Conservation (phyloP, 2,797 vertebrate genomes). For the Epinephelus awoara region DNA sequence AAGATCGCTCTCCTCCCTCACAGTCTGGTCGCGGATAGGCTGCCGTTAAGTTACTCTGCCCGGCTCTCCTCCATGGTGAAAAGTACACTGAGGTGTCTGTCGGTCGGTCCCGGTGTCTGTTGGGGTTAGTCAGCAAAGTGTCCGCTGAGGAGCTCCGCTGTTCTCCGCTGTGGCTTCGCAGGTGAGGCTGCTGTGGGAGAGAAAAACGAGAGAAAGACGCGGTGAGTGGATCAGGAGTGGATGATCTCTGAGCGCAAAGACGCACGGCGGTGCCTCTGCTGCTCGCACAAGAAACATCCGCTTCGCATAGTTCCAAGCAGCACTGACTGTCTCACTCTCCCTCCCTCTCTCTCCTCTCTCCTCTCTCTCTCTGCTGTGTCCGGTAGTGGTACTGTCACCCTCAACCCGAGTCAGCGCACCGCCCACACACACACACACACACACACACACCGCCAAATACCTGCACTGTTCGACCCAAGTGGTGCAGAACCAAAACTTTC, state of each 20-base stretch:
- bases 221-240: constrained; percentile 28
- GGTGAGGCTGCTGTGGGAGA: constrained; percentile 65
- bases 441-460: constrained; percentile 26
- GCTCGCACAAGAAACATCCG: constrained; percentile 58
- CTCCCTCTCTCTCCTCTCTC: constrained; percentile 42
- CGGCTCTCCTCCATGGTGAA: constrained; percentile 63
- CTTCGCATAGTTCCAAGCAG: constrained; percentile 37
- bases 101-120: constrained; percentile 21
- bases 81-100: constrained; percentile 38
- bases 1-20: constrained; percentile 39
- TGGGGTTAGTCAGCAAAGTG: constrained; percentile 53
- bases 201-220: constrained; percentile 33
- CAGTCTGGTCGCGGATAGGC: constrained; percentile 28
- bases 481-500: constrained; percentile 59
- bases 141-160: constrained; percentile 53
- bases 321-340: constrained; percentile 33
- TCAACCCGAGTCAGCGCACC: constrained; percentile 47
- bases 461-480: constrained; percentile 42
- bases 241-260: constrained; percentile 71
- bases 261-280: constrained; percentile 54
- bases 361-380: constrained; percentile 39
- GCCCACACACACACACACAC: constrained; percentile 35
- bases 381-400: constrained; percentile 33
- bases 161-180: constrained; percentile 55
- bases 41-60: constrained; percentile 58